phyloP scores from a whole-genome alignment of 2,888 invertebrate genomes.

The Drosophila kuntzei region DNA sequence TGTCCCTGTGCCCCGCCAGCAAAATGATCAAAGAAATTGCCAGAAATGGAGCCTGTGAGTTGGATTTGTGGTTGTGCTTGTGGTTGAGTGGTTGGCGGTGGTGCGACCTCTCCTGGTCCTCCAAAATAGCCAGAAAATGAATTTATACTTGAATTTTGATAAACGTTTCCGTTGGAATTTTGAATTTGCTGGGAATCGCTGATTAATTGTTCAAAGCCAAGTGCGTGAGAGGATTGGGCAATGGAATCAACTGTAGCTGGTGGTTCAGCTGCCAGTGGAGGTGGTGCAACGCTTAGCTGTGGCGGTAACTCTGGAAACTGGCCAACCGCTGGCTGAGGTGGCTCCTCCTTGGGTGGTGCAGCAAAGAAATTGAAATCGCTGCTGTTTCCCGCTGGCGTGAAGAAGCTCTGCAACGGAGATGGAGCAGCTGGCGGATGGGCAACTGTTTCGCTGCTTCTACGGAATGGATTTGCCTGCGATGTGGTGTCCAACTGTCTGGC shows the following conservation, averaged over 20 bases:
- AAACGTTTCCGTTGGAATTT: constrained; percentile 34
- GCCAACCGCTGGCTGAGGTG: not conserved
- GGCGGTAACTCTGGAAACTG: constrained; percentile 59
- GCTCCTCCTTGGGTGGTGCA: constrained; percentile 3
- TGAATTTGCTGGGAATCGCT: constrained; percentile 40
- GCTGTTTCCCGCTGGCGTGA: constrained; percentile 41
- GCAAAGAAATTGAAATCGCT: constrained; percentile 52
- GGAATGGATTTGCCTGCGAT: constrained; percentile 44
- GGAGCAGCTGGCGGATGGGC: constrained; percentile 38
- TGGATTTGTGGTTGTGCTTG: constrained; percentile 11
- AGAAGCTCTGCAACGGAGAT: constrained; percentile 69
- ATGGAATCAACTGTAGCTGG: constrained; percentile 4
- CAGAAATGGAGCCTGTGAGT: constrained; percentile 18
- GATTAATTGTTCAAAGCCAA: constrained; percentile 65
- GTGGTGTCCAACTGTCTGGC: not conserved
- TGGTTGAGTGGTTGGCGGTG: constrained; percentile 14
- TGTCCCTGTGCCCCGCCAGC: constrained; percentile 34
- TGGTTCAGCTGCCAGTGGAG: constrained; percentile 28
- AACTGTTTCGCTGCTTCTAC: constrained; percentile 29
- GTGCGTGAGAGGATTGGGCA: constrained; percentile 15
- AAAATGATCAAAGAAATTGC: constrained; percentile 65
- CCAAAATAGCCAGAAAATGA: constrained; percentile 62
- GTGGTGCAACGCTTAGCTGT: constrained; percentile 42
- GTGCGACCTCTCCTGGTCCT: constrained; percentile 25
- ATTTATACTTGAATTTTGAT: constrained; percentile 66